A percentile compares a stretch with the other conserved stretches of the same genome.
These are phyloP conservation scores for Megamerina dolium DNA, from an alignment of 2,888 invertebrate genomes.

Conservation along the genomic window DNA sequence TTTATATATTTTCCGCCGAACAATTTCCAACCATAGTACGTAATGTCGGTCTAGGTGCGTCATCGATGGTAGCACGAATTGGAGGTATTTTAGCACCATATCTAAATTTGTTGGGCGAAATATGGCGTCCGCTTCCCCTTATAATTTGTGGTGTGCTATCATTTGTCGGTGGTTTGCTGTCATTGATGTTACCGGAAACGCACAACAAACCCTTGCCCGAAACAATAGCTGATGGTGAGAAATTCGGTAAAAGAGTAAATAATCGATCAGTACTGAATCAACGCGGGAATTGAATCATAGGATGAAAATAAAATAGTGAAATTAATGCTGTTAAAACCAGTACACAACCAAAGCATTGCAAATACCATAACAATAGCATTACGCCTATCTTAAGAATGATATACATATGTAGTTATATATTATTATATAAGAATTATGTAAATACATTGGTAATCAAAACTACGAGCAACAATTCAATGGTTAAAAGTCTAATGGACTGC, in stretches of 20 bases:
- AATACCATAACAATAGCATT: too few relatives aligned
- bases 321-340: too few relatives aligned
- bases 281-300: too few relatives aligned
- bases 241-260: conserved; percentile 51
- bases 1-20: conserved; percentile 68
- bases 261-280: too few relatives aligned
- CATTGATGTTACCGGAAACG: conserved; percentile 73
- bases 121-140: conserved; percentile 64
- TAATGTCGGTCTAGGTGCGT: conserved; percentile 79
- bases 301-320: too few relatives aligned
- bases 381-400: too few relatives aligned
- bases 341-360: too few relatives aligned
- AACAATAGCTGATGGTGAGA: conserved; percentile 74
- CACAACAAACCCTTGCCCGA: conserved; percentile 70
- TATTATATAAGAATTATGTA: too few relatives aligned
- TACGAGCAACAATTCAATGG: too few relatives aligned
- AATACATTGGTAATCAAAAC: too few relatives aligned
- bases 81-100: conserved; percentile 69
- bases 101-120: conserved; percentile 62
- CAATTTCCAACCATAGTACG: conserved; percentile 72
- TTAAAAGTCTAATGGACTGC: too few relatives aligned
- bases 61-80: conserved; percentile 80
- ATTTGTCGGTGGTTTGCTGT: conserved; percentile 64
- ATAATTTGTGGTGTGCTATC: conserved; percentile 68
- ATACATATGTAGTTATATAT: too few relatives aligned